A percentile compares a stretch with the other conserved stretches of the same genome.
phyloP scores from a whole-genome alignment of 2,113 vertebrate species.

The Charadrius vociferus region DNA sequence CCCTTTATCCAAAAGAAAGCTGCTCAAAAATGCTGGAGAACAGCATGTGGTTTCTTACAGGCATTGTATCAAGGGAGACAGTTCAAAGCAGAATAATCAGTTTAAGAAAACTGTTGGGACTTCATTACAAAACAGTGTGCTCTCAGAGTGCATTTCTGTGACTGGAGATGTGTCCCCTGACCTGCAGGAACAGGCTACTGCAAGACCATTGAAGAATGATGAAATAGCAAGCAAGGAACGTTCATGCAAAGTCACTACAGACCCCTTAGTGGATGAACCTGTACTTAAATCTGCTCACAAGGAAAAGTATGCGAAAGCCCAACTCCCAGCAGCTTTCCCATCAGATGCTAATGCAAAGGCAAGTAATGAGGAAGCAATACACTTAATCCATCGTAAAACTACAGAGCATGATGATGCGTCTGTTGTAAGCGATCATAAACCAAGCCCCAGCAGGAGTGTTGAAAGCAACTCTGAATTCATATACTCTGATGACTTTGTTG shows the following conservation, averaged over 20 bases:
- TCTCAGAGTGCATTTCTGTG: not conserved
- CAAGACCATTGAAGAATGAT: not conserved
- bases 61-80: not conserved
- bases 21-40: not conserved
- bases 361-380: not conserved
- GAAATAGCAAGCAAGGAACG: not conserved
- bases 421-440: not conserved
- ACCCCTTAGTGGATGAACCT: not conserved
- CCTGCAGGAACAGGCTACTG: not conserved
- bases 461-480: slow-evolving; percentile 61
- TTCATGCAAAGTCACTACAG: not conserved
- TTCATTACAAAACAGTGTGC: slow-evolving; percentile 44
- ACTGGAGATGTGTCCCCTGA: not conserved
- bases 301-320: not conserved
- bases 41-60: not conserved
- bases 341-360: slow-evolving; percentile 3
- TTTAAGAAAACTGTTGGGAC: slow-evolving; percentile 71
- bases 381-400: not conserved
- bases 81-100: slow-evolving; percentile 2
- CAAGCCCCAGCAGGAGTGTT: slow-evolving; percentile 7
- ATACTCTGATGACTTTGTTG: slow-evolving; percentile 71
- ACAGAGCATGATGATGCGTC: not conserved
- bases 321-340: slow-evolving; percentile 35
- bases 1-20: slow-evolving; percentile 28
- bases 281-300: not conserved